phyloP scores from a whole-genome alignment of 2,797 vertebrate species.

The Halcyon smyrnensis region DNA sequence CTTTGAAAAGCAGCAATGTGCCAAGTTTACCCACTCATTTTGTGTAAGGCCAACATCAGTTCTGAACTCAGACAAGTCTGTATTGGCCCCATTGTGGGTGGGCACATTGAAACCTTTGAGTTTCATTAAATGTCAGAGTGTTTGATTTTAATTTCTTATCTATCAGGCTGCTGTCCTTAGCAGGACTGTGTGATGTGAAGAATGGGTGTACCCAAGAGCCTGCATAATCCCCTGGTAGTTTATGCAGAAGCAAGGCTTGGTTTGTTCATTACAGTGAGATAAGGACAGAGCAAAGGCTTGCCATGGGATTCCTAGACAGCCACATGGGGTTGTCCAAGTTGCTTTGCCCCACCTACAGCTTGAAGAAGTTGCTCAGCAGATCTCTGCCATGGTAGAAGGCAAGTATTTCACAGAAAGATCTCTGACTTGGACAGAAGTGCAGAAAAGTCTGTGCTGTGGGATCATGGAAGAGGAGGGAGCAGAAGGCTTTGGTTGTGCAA shows the following conservation, averaged over 20 bases:
- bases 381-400: background rate
- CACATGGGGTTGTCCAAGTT: background rate
- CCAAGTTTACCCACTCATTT: constrained; percentile 49
- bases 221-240: background rate
- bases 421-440: background rate
- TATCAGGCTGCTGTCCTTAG: background rate
- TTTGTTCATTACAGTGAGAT: background rate
- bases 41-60: constrained; percentile 11
- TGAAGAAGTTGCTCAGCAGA: background rate
- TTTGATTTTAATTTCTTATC: constrained; percentile 41
- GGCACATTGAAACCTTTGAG: constrained; percentile 6
- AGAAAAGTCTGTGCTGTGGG: background rate
- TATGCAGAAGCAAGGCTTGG: background rate
- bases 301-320: background rate
- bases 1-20: constrained; percentile 2
- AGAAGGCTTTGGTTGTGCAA: background rate
- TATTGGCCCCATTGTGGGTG: background rate
- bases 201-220: background rate
- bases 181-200: background rate
- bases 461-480: background rate
- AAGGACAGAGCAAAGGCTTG: background rate
- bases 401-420: background rate
- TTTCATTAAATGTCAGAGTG: background rate
- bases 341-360: background rate
- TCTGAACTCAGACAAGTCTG: constrained; percentile 35